Evolutionary conservation across 2,797 vertebrate species (phyloP), one percentile per base, ranked within the genome.

Genomic region (Otolemur crassicaudatus): DNA sequence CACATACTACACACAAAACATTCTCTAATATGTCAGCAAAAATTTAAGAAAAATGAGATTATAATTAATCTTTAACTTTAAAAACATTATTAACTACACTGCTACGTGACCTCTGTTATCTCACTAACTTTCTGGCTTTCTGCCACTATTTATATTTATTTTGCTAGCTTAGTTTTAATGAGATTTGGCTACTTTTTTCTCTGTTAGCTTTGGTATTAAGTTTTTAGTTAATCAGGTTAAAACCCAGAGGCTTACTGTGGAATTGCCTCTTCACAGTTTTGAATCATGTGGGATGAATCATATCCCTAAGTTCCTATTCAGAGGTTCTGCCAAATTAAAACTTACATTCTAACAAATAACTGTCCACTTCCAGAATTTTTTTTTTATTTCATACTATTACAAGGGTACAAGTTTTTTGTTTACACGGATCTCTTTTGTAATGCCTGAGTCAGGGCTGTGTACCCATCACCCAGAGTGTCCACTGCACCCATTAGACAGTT

Each of bases 191-290:
- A 37, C 40, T 12, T 70, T 89, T 91, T 86, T 65, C 49, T 63
- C 72, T 43, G 5, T 90, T 34, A 3, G 70, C 90, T 90, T 92
- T 90, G 12, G 60, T 56, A 76, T 46, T 85, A 76, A 77, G 4
- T 92, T 67, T 93, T 92, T 22, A 60, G 63, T 83, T 79, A 83
- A 20, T 87, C 40, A 90, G 29, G 58, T 73, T 90, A 90, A 75
- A 97, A 75, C 4, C 25, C 65, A 84, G 63, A 90, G 4, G 49
- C 14, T 73, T 72, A 13, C 3, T 29, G 31, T 11, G 11, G 43
- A 76, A 65, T 11, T 70, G 53, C 53, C 34, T 82, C 56, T 60
- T 49, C 56, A 11, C 3, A 40, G 81, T 76, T 67, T 40, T 34
- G 29, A 86, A 61, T 72, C 87, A 46, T 1, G 1, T 34, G 17